Evolutionary conservation across 2,888 invertebrate genomes (phyloP).

Genomic region (Rhagium mordax): DNA sequence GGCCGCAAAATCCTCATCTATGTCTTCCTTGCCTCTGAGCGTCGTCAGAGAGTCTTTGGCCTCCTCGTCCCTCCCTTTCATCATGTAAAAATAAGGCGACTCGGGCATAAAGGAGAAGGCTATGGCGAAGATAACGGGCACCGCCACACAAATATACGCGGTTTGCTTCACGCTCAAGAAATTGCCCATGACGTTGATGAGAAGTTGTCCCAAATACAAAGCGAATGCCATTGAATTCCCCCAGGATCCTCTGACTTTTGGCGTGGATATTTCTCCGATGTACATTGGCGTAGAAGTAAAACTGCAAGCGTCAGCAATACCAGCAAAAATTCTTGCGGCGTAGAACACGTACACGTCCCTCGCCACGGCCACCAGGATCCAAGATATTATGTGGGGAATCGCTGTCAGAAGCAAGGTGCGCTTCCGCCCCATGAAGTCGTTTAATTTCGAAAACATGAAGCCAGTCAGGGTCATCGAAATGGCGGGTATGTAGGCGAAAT

Average conservation of each 20-base stretch:
- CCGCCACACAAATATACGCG: slow-evolving; percentile 73
- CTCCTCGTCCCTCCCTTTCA: slow-evolving; percentile 51
- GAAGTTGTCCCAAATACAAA: slow-evolving; percentile 57
- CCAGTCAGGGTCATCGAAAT: slow-evolving; percentile 49
- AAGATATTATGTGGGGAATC: slow-evolving; percentile 56
- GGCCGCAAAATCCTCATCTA: slow-evolving; percentile 54
- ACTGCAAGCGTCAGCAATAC: slow-evolving; percentile 57
- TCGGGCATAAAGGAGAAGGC: slow-evolving; percentile 77
- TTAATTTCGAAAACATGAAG: slow-evolving; percentile 55
- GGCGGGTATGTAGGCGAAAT: slow-evolving; percentile 62
- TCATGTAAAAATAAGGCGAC: slow-evolving; percentile 60
- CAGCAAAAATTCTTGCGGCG: slow-evolving; percentile 54
- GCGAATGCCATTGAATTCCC: slow-evolving; percentile 57
- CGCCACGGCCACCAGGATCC: slow-evolving; percentile 53
- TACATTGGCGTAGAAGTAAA: slow-evolving; percentile 59
- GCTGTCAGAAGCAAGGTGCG: slow-evolving; percentile 55
- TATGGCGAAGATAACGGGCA: slow-evolving; percentile 74
- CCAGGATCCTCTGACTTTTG: slow-evolving; percentile 60
- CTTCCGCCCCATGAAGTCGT: slow-evolving; percentile 60
- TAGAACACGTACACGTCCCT: slow-evolving; percentile 58
- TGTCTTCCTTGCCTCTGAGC: slow-evolving; percentile 51
- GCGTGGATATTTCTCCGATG: slow-evolving; percentile 60
- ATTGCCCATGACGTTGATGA: slow-evolving; percentile 72
- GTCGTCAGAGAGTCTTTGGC: slow-evolving; percentile 53
- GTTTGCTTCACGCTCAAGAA: slow-evolving; percentile 72